Base-by-base conservation (phyloP, 2,113 vertebrate species). In the Brienomyrus longianalis region DNA sequence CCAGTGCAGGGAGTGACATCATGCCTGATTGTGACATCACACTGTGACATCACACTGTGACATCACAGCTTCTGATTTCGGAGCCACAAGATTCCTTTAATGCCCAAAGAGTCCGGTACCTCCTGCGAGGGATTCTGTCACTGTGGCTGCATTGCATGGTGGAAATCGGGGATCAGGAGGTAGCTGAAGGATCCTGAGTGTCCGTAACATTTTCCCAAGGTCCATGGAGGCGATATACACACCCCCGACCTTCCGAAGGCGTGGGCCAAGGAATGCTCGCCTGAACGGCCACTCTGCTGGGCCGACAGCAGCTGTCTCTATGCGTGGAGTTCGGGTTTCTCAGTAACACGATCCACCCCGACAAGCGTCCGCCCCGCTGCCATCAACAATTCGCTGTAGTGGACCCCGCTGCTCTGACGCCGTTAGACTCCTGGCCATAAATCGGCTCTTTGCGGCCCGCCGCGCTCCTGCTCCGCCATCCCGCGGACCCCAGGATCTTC, bases 241-340 rank as follows among this genome's bases (percentile, higher is more conserved):
- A 6, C 56, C 54, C n/a, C 13, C 15, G 35, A 48, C 11, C 62
- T 56, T 54, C 80, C n/a, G 39, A 88, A 88, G 59, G 50, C 54
- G 23, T 31, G 35, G 86, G 90, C 74, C 66, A 92, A 91, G 89
- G 88, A 86, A 90, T 88, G 90, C 92, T 89, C 88, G 13, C 91
- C 89, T 2, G 91, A 91, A 87, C 7, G 91, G 89, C 84, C 86
- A 3, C 52, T 56, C 19, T n/a, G 85, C 86, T 87, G 90, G 88
- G 90, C 84, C 92, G 9, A 88, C 93, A 91, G 92, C 96, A 97
- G 97, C 97, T 98, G 97, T 95, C 93, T 91, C 93, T 92, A 91
- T 91, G 70, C 90, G 93, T 93, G 92, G 91, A 93, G 90, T 92
- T 95, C 94, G 90, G 51, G 91, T 95, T 95, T 93, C 92, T 89